Percentiles rank a stretch among this genome's conserved stretches.
phyloP scores from a whole-genome alignment of 2,888 invertebrate genomes.

The Eupithecia dodoneata region DNA sequence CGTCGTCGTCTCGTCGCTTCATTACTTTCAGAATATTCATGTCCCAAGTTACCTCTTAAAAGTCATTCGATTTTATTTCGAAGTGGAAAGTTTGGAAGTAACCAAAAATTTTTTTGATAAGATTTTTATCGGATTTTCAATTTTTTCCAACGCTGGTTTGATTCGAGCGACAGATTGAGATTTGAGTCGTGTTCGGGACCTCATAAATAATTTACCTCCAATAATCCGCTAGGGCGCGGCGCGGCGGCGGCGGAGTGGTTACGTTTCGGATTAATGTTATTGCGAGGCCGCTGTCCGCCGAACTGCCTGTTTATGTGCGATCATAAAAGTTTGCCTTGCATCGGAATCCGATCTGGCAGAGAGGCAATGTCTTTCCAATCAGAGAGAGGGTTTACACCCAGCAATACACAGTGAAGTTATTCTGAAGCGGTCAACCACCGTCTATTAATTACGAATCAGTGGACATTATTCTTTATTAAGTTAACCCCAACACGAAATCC shows the following conservation, averaged over 20 bases:
- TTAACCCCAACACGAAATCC: constrained; percentile 19
- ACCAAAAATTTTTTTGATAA: constrained; percentile 23
- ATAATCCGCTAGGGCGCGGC: constrained; percentile 14
- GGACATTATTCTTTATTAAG: constrained; percentile 5
- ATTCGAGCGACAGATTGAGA: constrained; percentile 29
- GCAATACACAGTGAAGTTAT: not conserved
- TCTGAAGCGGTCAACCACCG: not conserved
- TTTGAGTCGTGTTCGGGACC: constrained; percentile 29
- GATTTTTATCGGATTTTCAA: constrained; percentile 28
- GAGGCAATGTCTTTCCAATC: not conserved
- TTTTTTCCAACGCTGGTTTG: constrained; percentile 17
- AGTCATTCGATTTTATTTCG: constrained; percentile 43
- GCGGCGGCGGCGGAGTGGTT: constrained; percentile 14
- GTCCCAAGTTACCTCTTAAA: constrained; percentile 47
- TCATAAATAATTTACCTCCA: constrained; percentile 34
- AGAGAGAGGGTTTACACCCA: not conserved
- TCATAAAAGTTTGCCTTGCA: not conserved
- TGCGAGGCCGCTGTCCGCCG: constrained; percentile 2
- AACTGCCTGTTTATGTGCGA: constrained; percentile 3
- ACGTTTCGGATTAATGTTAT: constrained; percentile 16
- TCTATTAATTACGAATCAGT: constrained; percentile 18
- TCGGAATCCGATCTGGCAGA: not conserved
- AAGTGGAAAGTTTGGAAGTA: constrained; percentile 39
- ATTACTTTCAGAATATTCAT: constrained; percentile 60
- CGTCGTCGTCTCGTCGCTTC: constrained; percentile 32